These are phyloP conservation scores for Tromatobia lineatoria DNA, from an alignment of 2,888 invertebrate genomes.

Conservation along the genomic window DNA sequence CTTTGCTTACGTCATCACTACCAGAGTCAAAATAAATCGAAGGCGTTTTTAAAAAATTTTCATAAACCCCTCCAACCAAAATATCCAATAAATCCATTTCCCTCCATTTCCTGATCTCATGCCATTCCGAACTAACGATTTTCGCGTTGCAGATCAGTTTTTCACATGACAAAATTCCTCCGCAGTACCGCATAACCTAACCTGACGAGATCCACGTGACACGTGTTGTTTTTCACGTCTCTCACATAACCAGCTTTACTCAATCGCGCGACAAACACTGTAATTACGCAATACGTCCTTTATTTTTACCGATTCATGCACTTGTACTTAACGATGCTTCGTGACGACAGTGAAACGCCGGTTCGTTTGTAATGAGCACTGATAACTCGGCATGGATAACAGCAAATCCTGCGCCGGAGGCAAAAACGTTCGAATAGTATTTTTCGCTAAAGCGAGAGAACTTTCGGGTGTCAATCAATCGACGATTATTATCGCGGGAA, in stretches of 20 bases:
- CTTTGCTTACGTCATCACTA: conserved; percentile 66
- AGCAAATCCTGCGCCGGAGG: conserved; percentile 4
- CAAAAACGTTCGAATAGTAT: conserved; percentile 89
- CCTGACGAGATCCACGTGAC: conserved; percentile 44
- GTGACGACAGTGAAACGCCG: not conserved
- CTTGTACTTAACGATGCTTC: conserved; percentile 39
- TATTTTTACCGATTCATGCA: conserved; percentile 5
- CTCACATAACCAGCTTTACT: conserved; percentile 28
- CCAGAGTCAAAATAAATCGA: conserved; percentile 49
- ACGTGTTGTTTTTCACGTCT: conserved; percentile 17
- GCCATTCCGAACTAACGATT: not conserved
- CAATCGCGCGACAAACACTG: conserved; percentile 24
- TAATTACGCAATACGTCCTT: conserved; percentile 44
- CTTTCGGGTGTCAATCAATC: conserved; percentile 89
- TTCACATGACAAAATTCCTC: conserved; percentile 7
- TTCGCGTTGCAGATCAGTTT: not conserved
- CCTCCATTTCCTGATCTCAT: not conserved
- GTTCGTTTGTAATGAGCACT: not conserved
- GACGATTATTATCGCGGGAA: conserved; percentile 86
- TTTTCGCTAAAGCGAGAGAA: conserved; percentile 97
- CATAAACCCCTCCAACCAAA: no score
- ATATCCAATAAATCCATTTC: not conserved
- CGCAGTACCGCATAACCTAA: conserved; percentile 39
- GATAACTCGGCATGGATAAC: conserved; percentile 67
- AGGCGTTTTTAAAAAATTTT: not conserved